Base-by-base conservation (phyloP, 2,888 invertebrate genomes). In the Neoaliturus tenellus region DNA sequence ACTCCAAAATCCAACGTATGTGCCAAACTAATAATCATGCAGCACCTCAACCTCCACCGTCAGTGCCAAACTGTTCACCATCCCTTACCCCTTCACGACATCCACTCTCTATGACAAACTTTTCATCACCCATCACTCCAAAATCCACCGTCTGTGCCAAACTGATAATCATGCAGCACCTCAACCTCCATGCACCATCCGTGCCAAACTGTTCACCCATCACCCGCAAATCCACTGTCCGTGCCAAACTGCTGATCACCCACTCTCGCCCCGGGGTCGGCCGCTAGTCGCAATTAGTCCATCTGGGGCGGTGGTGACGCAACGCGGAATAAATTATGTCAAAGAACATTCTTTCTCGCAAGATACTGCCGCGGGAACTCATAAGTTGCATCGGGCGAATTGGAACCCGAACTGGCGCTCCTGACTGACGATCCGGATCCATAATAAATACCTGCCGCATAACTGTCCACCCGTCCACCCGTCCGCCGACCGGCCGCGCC, bases 341-440 rank as follows among this genome's bases (percentile, higher is more conserved):
- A 78, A 78, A 51, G 78, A 48, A 55, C 78, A 55, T 78, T 78
- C 78, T 78, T 55, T 35, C 55, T 51, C 78, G 25, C 55, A 55
- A 78, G 51, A 78, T 78, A 78, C 78, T 31, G 78, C 51, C 55
- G 31, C 48, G 55, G 78, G 78, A 48, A 35, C 78, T 35, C 78
- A 78, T 78, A 78, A 78, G 78, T 78, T 78, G 78, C 55, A 55
- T 55, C 51, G 55, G 55, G 55, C 78, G 78, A 78, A 78, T 78
- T 78, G 78, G 78, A 78, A 78, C 55, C 55, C 55, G n/a, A 75
- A 75, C 73, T 71, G 73, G 73, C 73, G 8, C 25, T 2, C n/a
- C n/a, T 51, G 78, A 78, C 48, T 78, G 78, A 78, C 78, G 78
- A 35, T 55, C 55, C 35, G 33, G 31, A 55, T 35, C 55, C 44